These are phyloP conservation scores for Craseonycteris thonglongyai DNA, from an alignment of 2,113 vertebrate genomes.

Conservation along the genomic window DNA sequence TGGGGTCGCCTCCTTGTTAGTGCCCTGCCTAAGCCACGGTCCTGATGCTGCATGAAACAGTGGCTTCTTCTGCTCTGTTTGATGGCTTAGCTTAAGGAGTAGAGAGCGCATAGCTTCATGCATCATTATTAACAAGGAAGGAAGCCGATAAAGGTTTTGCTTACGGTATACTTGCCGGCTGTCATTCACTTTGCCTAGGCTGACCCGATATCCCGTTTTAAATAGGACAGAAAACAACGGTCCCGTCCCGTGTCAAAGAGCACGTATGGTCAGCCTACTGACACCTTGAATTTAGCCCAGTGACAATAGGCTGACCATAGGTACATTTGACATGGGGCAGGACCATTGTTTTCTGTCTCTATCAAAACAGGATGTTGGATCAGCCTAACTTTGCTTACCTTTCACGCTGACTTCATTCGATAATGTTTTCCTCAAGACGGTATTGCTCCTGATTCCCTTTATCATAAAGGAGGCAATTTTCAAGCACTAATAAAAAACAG, in stretches of 20 bases:
- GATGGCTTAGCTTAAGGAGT: background rate
- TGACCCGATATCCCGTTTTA: too few relatives aligned
- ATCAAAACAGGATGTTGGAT: too few relatives aligned
- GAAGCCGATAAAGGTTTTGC: background rate
- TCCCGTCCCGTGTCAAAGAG: too few relatives aligned
- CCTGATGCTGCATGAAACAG: background rate
- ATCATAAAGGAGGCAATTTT: background rate
- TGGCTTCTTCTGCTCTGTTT: background rate
- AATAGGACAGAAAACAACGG: too few relatives aligned
- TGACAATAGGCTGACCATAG: too few relatives aligned
- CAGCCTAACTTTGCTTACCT: background rate
- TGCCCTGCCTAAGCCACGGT: background rate
- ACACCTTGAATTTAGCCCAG: too few relatives aligned
- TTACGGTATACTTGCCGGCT: background rate
- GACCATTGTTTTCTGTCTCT: too few relatives aligned
- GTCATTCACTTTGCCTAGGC: background rate
- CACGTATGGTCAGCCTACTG: too few relatives aligned
- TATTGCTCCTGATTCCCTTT: background rate
- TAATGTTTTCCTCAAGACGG: background rate
- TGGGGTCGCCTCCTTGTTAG: background rate
- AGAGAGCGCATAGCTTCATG: background rate
- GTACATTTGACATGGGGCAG: too few relatives aligned
- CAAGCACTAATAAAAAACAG: background rate
- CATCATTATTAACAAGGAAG: background rate
- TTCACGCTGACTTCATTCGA: background rate